Percentiles rank a stretch among this genome's conserved stretches.
Evolutionary conservation across 2,113 vertebrate genomes (phyloP).

Genomic region (Bambusicola thoracicus): DNA sequence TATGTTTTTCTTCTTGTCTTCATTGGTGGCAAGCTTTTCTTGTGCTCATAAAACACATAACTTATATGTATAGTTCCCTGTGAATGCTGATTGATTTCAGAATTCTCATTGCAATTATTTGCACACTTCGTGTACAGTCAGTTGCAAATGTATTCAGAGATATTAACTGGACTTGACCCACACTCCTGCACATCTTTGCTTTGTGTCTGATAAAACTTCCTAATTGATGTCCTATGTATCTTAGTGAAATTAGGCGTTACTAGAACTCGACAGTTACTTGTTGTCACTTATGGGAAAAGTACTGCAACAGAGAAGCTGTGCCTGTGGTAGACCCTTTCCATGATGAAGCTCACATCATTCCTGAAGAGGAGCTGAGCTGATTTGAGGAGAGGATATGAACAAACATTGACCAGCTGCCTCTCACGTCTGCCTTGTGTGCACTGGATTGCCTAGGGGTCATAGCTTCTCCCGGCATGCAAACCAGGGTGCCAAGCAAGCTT

Average conservation of each 20-base stretch:
- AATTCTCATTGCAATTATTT: not conserved
- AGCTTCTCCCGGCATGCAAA: not conserved
- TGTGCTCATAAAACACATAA: not conserved
- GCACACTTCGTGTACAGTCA: not conserved
- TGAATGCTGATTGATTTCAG: not conserved
- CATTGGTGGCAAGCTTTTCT: not conserved
- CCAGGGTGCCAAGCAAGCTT: rapidly evolving
- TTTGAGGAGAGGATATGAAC: not conserved
- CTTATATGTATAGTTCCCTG: rapidly evolving
- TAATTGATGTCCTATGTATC: rapidly evolving
- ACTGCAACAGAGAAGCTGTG: not conserved
- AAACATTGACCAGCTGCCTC: not conserved
- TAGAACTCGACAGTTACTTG: not conserved
- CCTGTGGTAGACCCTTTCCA: not conserved
- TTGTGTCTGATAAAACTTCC: not conserved
- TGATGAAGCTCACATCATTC: rapidly evolving
- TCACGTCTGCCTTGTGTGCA: not conserved
- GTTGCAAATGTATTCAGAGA: not conserved
- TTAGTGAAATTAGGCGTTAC: not conserved
- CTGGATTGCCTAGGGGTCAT: not conserved
- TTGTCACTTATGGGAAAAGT: not conserved
- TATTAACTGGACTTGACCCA: not conserved
- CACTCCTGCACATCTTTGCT: not conserved
- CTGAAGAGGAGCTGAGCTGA: not conserved
- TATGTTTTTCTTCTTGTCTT: not conserved